Base-by-base conservation (phyloP, 1,140 invertebrate genomes). In the Drosophila paulistorum region DNA sequence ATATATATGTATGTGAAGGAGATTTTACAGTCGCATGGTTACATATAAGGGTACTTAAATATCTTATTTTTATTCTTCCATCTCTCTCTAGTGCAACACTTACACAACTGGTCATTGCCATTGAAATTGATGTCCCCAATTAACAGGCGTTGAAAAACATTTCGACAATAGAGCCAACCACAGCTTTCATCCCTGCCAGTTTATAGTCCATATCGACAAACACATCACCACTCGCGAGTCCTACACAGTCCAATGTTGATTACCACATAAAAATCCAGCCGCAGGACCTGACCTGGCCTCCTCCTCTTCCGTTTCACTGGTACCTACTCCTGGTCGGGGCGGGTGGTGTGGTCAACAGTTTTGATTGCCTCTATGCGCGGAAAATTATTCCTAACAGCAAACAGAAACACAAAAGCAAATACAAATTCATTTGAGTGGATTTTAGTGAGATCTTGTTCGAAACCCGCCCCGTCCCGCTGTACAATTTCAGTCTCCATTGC, bases 341-440 rank as follows among this genome's bases (percentile, higher is more conserved):
- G 30, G 30, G 30, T 0, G 30, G 30, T 6, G 30, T 30, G 78
- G 78, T 76, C 73, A 81, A 86, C 83, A 74, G 71, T 77, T 82
- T 86, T 77, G 83, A 86, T 86, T 86, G 84, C 82, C 76, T 63
- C 55, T 66, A 62, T 63, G 76, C 58, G 60, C 57, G 71, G 45
- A 65, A 87, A 86, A 86, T 86, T 86, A 87, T 87, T 86, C 79
- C 82, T 86, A 91, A 80, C 72, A 77, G 69, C 63, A 67, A 63
- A 74, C 63, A 74, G 58, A 67, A 63, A 74, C 63, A 67, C 68
- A 67, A 58, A 72, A 65, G 85, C 82, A 72, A 81, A 82, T 87
- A 87, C 83, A 87, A 85, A 85, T 90, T 91, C 79, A 84, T 86
- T 90, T 80, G 81, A 79, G 83, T 85, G 81, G 77, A 86, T 74